phyloP scores from a whole-genome alignment of 1,140 invertebrate genomes.

The Chironomus tepperi region DNA sequence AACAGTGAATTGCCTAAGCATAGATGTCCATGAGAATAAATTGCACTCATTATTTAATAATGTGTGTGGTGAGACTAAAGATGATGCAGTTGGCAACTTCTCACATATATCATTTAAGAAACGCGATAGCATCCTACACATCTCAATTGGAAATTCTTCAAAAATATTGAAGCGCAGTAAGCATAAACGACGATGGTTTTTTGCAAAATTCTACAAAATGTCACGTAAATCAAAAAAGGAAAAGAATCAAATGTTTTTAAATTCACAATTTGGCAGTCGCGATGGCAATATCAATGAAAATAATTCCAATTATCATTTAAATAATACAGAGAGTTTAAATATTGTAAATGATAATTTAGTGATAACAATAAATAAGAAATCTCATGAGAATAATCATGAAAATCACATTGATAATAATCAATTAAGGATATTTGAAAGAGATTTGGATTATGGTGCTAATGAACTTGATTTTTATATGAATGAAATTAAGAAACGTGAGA shows the following conservation, averaged over 20 bases:
- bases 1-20: background rate
- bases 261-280: background rate
- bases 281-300: background rate
- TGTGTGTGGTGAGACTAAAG: background rate
- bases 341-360: constrained; percentile 6
- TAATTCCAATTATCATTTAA: background rate
- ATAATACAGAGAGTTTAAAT: background rate
- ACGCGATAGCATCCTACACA: constrained; percentile 1
- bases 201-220: background rate
- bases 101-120: constrained; percentile 3
- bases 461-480: constrained; percentile 16
- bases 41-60: background rate
- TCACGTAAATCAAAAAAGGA: background rate
- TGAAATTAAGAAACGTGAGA: background rate
- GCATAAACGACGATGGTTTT: background rate
- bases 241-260: background rate
- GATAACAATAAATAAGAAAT: background rate
- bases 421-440: background rate
- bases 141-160: background rate
- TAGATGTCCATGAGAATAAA: background rate
- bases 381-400: background rate
- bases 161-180: background rate
- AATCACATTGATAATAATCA: background rate
- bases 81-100: background rate
- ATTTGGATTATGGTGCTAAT: constrained; percentile 15